Evolutionary conservation across 2,888 invertebrate species (phyloP).

Genomic region (Caprella mutica): DNA sequence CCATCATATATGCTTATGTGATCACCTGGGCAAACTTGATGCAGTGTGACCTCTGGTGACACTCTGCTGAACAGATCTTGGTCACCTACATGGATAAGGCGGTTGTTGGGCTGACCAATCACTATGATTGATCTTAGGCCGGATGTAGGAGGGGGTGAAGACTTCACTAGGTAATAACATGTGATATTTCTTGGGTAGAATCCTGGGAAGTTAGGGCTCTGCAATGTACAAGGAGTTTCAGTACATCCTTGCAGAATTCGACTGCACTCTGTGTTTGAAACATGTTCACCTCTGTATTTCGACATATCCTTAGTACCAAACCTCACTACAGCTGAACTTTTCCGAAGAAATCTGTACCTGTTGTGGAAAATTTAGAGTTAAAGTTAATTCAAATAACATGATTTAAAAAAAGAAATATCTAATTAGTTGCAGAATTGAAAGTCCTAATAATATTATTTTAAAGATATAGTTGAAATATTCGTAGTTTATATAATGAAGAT

Average conservation of each 20-base stretch:
- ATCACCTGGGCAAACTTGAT: constrained; percentile 25
- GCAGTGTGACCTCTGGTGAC: constrained; percentile 22
- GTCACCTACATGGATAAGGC: constrained; percentile 27
- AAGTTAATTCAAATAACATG: not conserved
- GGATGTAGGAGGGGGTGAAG: constrained; percentile 15
- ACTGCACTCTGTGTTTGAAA: constrained; percentile 67
- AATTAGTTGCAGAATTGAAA: too few relatives aligned
- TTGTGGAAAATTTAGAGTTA: not conserved
- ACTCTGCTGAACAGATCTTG: constrained; percentile 19
- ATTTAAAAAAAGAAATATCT: not conserved
- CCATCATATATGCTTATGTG: constrained; percentile 30
- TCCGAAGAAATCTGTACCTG: constrained; percentile 34
- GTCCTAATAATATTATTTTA: too few relatives aligned
- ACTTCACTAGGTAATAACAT: constrained; percentile 32
- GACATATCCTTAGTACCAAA: constrained; percentile 40
- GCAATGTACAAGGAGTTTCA: constrained; percentile 56
- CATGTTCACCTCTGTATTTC: constrained; percentile 63
- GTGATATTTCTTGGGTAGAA: constrained; percentile 78
- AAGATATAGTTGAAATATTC: too few relatives aligned
- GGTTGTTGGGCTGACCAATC: constrained; percentile 26
- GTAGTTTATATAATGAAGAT: too few relatives aligned
- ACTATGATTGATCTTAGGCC: constrained; percentile 18
- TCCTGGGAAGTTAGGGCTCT: constrained; percentile 82
- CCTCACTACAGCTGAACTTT: constrained; percentile 33
- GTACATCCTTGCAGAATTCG: constrained; percentile 67